phyloP scores from a whole-genome alignment of 2,113 vertebrate genomes.

The Axis porcinus region DNA sequence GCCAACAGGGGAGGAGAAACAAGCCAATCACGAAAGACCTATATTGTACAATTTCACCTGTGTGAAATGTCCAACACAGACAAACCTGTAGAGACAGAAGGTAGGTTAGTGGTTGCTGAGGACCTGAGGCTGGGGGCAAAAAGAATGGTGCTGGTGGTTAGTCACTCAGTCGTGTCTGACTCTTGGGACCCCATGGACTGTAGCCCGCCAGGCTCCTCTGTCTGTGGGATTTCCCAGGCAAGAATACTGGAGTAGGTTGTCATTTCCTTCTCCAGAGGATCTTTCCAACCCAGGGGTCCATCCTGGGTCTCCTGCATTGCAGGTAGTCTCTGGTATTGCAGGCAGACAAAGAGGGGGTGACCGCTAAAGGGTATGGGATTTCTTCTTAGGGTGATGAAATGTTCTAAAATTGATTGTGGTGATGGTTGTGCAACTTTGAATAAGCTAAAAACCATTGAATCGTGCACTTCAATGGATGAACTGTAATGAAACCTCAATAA shows the following conservation, averaged over 20 bases:
- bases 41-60: neutral
- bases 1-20: neutral
- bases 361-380: neutral
- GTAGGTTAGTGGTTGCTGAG: neutral
- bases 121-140: neutral
- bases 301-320: neutral
- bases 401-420: neutral
- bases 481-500: constrained; percentile 22
- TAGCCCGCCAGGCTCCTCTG: neutral
- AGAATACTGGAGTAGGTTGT: neutral
- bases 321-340: neutral
- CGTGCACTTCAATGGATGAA: neutral
- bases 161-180: neutral
- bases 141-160: neutral
- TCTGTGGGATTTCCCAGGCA: neutral
- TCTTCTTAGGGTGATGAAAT: neutral
- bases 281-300: neutral
- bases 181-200: neutral
- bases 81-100: neutral
- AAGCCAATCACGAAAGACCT: neutral
- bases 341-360: neutral
- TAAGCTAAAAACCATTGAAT: constrained; percentile 13
- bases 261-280: neutral
- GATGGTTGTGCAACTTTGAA: neutral
- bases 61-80: neutral